phyloP scores from a whole-genome alignment of 2,888 invertebrate genomes.

The Nudaria mundana region DNA sequence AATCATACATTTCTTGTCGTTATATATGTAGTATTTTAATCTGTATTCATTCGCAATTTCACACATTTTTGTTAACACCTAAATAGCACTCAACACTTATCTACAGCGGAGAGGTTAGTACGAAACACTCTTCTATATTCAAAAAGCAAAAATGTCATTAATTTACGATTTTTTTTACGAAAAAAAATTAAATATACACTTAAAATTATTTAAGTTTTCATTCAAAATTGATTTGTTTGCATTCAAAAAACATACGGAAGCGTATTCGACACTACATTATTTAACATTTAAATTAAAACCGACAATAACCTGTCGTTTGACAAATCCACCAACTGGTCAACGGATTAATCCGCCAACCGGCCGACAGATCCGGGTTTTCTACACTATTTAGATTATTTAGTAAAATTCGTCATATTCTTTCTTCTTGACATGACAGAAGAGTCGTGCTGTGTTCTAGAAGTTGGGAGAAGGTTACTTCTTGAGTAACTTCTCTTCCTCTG shows the following conservation, averaged over 20 bases:
- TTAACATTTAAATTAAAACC: not conserved
- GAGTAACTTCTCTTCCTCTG: slow-evolving; percentile 64
- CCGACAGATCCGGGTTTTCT: no score
- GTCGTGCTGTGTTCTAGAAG: slow-evolving; percentile 9
- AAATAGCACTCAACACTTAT: no score
- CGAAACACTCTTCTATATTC: no score
- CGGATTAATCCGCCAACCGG: no score
- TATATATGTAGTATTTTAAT: no score
- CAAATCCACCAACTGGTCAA: no score
- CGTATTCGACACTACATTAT: not conserved
- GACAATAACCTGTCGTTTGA: not conserved
- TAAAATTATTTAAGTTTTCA: slow-evolving; percentile 5
- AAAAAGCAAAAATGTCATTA: no score
- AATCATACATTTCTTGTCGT: no score
- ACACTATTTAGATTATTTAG: not conserved
- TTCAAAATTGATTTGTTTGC: not conserved
- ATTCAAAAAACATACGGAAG: not conserved
- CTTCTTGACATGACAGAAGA: slow-evolving; percentile 1
- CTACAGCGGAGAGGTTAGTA: no score
- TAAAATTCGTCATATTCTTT: not conserved
- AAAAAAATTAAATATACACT: no score
- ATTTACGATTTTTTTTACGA: no score
- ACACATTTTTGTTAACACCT: not conserved
- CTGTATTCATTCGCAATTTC: not conserved
- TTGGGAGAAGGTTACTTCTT: slow-evolving; percentile 48